phyloP scores from a whole-genome alignment of 2,797 vertebrate genomes.

The Halcyon leucocephala region DNA sequence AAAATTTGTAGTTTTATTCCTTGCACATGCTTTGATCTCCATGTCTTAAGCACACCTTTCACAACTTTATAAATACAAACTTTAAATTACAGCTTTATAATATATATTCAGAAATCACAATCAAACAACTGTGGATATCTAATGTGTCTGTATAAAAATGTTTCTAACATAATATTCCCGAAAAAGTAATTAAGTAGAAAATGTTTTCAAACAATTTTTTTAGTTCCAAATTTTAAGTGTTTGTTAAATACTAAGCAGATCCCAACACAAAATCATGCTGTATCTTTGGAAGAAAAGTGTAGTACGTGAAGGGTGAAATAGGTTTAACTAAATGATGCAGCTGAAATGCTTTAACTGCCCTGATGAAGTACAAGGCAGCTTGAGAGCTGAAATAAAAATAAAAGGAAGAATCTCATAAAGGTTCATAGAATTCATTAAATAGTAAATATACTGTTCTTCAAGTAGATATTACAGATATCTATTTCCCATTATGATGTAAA shows the following conservation, averaged over 20 bases:
- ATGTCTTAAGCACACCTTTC: not conserved
- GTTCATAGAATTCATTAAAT: not conserved
- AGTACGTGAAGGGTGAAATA: conserved; percentile 63
- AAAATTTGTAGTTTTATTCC: not conserved
- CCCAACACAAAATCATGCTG: not conserved
- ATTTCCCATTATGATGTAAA: not conserved
- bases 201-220: not conserved
- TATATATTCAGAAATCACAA: not conserved
- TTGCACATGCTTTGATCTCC: not conserved
- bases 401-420: not conserved
- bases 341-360: conserved; percentile 2
- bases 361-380: conserved; percentile 1
- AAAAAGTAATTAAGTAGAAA: not conserved
- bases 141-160: not conserved
- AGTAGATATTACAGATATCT: not conserved
- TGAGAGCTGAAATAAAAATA: not conserved
- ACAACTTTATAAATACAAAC: not conserved
- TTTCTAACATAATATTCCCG: not conserved
- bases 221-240: not conserved
- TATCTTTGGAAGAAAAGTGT: not conserved
- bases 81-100: not conserved
- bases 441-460: not conserved
- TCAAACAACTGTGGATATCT: not conserved
- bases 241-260: not conserved
- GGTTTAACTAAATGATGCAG: conserved; percentile 31